Conservation (phyloP, 1,140 invertebrate species). For the Eupristina koningsbergeri region DNA sequence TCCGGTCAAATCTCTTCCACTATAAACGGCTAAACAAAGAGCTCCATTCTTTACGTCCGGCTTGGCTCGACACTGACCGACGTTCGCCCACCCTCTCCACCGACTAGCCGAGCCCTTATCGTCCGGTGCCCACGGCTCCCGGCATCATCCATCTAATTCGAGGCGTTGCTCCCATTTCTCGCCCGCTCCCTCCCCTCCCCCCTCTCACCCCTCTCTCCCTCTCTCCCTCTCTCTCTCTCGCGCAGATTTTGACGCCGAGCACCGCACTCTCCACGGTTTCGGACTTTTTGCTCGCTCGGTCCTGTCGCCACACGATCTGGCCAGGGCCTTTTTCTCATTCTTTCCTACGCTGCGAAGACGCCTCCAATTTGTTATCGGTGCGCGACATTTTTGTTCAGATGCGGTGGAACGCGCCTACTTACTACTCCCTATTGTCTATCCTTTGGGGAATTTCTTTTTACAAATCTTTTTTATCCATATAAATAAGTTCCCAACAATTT, state of each 20-base stretch:
- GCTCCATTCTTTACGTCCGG: constrained; percentile 69
- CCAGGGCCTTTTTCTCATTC: too few species aligned
- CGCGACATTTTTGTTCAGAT: background rate
- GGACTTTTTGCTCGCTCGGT: too few species aligned
- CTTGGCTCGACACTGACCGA: constrained; percentile 45
- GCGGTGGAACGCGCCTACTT: too few species aligned
- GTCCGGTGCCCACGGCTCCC: constrained; percentile 43
- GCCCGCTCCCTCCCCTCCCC: constrained; percentile 33
- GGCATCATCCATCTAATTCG: constrained; percentile 51
- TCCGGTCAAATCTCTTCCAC: constrained; percentile 72
- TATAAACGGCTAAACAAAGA: constrained; percentile 75
- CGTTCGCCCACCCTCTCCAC: constrained; percentile 11
- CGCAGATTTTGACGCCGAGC: too few species aligned
- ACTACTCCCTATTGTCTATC: too few species aligned
- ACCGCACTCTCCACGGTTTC: constrained; percentile 19
- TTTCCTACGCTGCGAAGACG: constrained; percentile 2
- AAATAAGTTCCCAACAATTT: too few species aligned
- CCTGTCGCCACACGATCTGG: too few species aligned
- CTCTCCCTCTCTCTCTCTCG: too few species aligned
- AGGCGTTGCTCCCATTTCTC: constrained; percentile 45
- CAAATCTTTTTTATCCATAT: too few species aligned
- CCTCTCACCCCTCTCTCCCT: too few species aligned
- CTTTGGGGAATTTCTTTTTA: too few species aligned
- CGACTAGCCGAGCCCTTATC: constrained; percentile 31
- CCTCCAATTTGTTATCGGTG: constrained; percentile 15